Evolutionary conservation across 1,140 invertebrate genomes (phyloP).

Genomic region (Chironomus tepperi): DNA sequence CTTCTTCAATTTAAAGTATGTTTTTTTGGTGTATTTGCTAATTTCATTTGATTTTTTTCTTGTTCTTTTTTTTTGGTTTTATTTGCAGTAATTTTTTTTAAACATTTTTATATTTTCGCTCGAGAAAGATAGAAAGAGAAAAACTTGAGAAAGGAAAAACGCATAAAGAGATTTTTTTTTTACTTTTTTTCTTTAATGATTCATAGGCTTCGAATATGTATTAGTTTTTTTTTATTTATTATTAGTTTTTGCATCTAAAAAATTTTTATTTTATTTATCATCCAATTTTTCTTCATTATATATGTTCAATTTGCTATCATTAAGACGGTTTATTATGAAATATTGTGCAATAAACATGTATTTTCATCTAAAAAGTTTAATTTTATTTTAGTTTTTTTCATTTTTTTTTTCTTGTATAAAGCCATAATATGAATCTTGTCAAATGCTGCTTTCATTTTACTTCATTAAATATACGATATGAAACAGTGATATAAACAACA

Average conservation of each 20-base stretch:
- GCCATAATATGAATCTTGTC: constrained; percentile 18
- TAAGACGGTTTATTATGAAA: constrained; percentile 22
- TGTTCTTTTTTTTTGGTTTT: too few species aligned
- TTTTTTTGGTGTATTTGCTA: neutral
- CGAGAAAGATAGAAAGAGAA: neutral
- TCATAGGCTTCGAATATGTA: constrained; percentile 12
- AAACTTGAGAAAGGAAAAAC: neutral
- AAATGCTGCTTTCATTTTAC: constrained; percentile 1
- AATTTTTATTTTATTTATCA: constrained; percentile 18
- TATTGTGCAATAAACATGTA: constrained; percentile 24
- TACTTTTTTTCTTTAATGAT: neutral
- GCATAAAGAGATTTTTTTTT: neutral
- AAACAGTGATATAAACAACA: constrained; percentile 24
- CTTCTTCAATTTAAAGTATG: too few species aligned
- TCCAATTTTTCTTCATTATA: neutral
- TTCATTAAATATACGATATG: constrained; percentile 19
- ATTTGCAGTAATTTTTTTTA: too few species aligned
- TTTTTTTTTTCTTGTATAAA: constrained; percentile 5
- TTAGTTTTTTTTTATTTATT: neutral
- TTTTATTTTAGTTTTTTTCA: neutral
- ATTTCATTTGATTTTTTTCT: neutral
- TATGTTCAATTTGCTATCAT: constrained; percentile 10
- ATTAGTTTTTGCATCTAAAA: constrained; percentile 17
- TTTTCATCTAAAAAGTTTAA: constrained; percentile 22
- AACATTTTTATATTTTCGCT: neutral